Conservation (phyloP, 2,113 vertebrate genomes). For the Cariama cristata region DNA sequence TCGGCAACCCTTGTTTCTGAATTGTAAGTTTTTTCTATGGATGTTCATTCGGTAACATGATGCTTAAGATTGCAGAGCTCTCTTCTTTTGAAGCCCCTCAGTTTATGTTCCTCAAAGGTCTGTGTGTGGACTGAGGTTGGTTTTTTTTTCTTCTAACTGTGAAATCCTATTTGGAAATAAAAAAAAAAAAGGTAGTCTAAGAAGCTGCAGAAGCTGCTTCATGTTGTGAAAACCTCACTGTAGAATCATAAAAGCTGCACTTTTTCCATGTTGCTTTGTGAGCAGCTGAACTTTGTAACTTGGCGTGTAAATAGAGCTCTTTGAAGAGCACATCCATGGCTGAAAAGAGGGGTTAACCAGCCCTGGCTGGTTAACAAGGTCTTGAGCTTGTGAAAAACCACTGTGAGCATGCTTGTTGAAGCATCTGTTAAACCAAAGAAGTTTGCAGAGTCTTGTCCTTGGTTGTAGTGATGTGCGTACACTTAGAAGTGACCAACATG, state of each 20-base stretch:
- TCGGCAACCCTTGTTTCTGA: not conserved
- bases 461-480: not conserved
- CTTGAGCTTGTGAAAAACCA: not conserved
- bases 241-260: constrained; percentile 45
- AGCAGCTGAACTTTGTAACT: constrained; percentile 64
- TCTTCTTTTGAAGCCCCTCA: not conserved
- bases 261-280: constrained; percentile 46
- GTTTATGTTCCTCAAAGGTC: not conserved
- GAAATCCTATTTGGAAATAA: constrained; percentile 13
- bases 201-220: constrained; percentile 15
- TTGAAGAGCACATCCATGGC: constrained; percentile 9
- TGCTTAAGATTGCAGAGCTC: not conserved
- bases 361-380: not conserved
- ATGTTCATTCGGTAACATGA: not conserved
- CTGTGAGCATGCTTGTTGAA: not conserved
- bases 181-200: not conserved
- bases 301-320: constrained; percentile 61
- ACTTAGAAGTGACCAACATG: not conserved
- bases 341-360: not conserved
- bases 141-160: not conserved
- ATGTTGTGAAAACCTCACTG: constrained; percentile 35
- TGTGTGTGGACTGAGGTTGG: not conserved
- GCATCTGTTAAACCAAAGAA: not conserved
- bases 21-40: not conserved
- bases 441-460: not conserved